A percentile compares a stretch with the other conserved stretches of the same genome.
Conservation (phyloP, 30 jellyfish, hydroid and myxozoan genomes). For the Aurelia aurita complex sp. Pacific region DNA sequence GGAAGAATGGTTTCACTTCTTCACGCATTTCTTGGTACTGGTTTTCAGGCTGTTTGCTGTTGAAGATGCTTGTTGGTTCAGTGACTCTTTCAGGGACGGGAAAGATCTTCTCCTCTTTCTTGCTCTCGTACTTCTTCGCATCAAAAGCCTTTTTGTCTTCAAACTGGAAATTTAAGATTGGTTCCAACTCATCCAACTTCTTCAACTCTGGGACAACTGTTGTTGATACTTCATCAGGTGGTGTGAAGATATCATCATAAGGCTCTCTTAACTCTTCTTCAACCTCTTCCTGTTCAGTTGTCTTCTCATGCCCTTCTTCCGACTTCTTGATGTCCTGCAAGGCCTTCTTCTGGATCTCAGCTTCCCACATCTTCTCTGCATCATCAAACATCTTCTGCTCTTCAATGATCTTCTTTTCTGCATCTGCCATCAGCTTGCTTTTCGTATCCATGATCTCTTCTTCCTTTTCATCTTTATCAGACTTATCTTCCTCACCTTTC, state of each 20-base stretch:
- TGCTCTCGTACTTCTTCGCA: constrained; percentile 1
- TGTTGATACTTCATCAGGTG: constrained; percentile 10
- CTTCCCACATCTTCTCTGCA: constrained; percentile 68
- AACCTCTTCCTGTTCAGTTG: constrained; percentile 24
- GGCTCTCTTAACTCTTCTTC: constrained; percentile 42
- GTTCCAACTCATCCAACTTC: constrained; percentile 18
- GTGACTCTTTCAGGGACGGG: constrained; percentile 35
- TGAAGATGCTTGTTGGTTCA: constrained; percentile 52
- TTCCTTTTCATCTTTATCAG: constrained; percentile 30
- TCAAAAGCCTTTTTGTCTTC: constrained; percentile 28
- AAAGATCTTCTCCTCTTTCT: constrained; percentile 18
- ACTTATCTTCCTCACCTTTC: constrained; percentile 27
- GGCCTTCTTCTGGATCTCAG: constrained; percentile 45
- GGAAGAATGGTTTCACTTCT: constrained; percentile 51
- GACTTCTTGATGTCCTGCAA: constrained; percentile 17
- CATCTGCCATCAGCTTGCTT: constrained; percentile 9
- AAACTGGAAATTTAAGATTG: constrained; percentile 23
- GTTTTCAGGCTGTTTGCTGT: neutral
- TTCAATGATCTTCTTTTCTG: constrained; percentile 7
- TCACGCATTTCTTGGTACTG: constrained; percentile 50
- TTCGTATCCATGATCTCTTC: constrained; percentile 46
- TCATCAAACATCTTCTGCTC: constrained; percentile 53
- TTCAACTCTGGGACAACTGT: constrained; percentile 25
- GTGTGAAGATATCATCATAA: constrained; percentile 19
- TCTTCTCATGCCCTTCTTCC: constrained; percentile 17